Evolutionary conservation across 2,888 invertebrate genomes (phyloP).

Genomic region (Parelbella ahira): DNA sequence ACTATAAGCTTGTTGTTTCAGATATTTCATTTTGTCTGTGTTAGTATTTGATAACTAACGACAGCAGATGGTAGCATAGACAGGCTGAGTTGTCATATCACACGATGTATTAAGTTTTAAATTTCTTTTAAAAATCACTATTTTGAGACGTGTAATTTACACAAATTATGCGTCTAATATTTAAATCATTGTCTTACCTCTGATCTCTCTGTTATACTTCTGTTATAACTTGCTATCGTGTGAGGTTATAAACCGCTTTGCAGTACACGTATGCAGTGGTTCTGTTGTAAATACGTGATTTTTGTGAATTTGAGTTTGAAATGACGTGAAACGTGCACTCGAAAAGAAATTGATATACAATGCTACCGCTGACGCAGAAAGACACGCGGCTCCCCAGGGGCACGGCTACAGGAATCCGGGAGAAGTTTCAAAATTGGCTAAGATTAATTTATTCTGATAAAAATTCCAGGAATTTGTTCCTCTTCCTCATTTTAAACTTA

Average conservation of each 20-base stretch:
- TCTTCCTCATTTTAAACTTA: constrained; percentile 94
- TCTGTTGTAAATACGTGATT: constrained; percentile 51
- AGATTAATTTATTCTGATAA: constrained; percentile 95
- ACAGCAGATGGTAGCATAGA: no score
- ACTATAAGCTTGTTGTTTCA: no score
- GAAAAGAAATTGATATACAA: constrained; percentile 54
- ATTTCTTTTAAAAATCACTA: constrained; percentile 28
- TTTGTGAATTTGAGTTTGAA: constrained; percentile 53
- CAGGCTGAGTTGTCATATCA: constrained; percentile 28
- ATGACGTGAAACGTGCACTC: constrained; percentile 56
- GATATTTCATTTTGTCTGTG: no score
- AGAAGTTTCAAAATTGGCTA: constrained; percentile 88
- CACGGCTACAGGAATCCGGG: constrained; percentile 83
- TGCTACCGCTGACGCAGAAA: constrained; percentile 89
- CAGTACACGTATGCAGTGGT: constrained; percentile 76
- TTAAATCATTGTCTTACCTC: constrained; percentile 27
- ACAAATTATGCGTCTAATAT: constrained; percentile 33
- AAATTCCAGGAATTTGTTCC: constrained; percentile 95
- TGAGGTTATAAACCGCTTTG: constrained; percentile 65
- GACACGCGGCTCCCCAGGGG: constrained; percentile 81
- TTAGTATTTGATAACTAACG: no score
- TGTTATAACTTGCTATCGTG: background rate
- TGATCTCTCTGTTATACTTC: constrained; percentile 27
- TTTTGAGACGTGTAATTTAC: constrained; percentile 33
- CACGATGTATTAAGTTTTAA: constrained; percentile 31